These are phyloP conservation scores for Amia ocellicauda DNA, from an alignment of 2,113 vertebrate species.

Conservation along the genomic window DNA sequence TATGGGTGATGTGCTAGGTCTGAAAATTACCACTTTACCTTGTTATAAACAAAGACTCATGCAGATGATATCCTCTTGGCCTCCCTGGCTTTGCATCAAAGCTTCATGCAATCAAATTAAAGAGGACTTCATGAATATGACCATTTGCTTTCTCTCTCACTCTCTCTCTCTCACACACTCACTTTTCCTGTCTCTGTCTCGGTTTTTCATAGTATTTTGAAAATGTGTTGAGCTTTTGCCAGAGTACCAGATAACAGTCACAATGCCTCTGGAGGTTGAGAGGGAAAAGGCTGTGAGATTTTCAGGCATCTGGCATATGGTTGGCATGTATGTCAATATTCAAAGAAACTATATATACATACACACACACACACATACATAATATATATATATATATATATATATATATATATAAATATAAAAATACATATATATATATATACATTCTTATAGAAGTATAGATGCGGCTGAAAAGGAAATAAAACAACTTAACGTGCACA, in stretches of 20 bases:
- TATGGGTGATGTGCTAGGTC: background rate
- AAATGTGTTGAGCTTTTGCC: background rate
- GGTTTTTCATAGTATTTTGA: background rate
- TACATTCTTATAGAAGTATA: too few species aligned
- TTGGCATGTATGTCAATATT: too few species aligned
- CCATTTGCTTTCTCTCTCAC: background rate
- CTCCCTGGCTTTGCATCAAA: background rate
- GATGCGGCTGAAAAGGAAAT: too few species aligned
- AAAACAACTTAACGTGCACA: too few species aligned
- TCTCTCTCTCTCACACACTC: background rate
- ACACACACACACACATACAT: too few species aligned
- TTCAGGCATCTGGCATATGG: background rate
- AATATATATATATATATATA: too few species aligned
- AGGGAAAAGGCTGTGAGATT: background rate
- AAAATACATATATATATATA: too few species aligned
- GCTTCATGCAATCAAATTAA: slow-evolving; percentile 1
- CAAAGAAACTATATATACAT: too few species aligned
- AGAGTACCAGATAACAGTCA: background rate
- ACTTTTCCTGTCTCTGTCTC: background rate
- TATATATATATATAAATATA: too few species aligned
- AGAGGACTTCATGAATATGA: background rate
- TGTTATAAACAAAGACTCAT: background rate
- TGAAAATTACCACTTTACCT: background rate
- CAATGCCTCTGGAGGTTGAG: background rate
- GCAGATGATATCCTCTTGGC: slow-evolving; percentile 2